phyloP scores from a whole-genome alignment of 2,888 invertebrate genomes.

The Timandra comae region DNA sequence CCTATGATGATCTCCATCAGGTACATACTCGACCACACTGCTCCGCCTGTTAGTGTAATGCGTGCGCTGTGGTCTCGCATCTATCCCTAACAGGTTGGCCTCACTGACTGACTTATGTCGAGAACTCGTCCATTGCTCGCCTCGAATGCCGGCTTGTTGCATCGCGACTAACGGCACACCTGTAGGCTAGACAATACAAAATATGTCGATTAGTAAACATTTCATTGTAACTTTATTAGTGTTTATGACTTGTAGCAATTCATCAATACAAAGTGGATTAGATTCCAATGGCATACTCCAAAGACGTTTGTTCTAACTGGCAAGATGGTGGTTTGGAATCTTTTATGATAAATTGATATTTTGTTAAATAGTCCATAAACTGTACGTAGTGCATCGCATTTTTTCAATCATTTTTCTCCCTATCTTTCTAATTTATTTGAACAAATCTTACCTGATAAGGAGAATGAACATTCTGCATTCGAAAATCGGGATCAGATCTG shows the following conservation, averaged over 20 bases:
- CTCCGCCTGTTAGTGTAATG: constrained; percentile 69
- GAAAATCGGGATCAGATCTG: constrained; percentile 91
- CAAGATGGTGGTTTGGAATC: no score
- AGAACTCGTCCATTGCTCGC: constrained; percentile 62
- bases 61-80: constrained; percentile 62
- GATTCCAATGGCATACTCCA: no score
- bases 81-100: constrained; percentile 86
- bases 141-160: constrained; percentile 82
- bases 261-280: no score
- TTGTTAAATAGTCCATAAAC: no score
- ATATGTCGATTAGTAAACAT: no score
- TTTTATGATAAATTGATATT: no score
- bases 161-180: constrained; percentile 81
- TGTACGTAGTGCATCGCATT: no score
- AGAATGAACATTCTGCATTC: constrained; percentile 79
- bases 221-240: no score
- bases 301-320: no score
- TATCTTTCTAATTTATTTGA: no score
- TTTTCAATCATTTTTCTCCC: no score
- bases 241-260: no score
- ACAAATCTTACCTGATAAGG: constrained; percentile 69
- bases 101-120: constrained; percentile 87
- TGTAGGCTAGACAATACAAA: constrained; percentile 41
- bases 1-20: constrained; percentile 76
- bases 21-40: constrained; percentile 78